A percentile compares a stretch with the other conserved stretches of the same genome.
Conservation (phyloP, 2,888 invertebrate genomes). For the Xanthia togata region DNA sequence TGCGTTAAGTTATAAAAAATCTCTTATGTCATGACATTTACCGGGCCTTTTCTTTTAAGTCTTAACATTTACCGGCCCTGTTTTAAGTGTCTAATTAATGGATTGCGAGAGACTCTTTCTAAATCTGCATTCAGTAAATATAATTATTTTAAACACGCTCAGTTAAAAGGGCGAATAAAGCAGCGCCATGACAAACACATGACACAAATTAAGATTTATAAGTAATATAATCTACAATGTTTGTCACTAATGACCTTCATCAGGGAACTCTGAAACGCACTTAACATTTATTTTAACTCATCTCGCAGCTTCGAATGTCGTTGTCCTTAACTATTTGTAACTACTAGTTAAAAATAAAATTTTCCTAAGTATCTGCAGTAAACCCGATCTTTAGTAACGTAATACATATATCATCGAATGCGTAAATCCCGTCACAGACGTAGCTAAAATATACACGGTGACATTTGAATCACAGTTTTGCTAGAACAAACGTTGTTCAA, state of each 20-base stretch:
- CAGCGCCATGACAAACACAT: not conserved
- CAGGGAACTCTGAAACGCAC: slow-evolving; percentile 14
- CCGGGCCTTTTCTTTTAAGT: no score
- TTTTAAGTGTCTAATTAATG: not conserved
- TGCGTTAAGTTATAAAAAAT: not conserved
- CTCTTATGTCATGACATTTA: not conserved
- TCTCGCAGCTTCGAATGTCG: not conserved
- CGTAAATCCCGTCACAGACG: not conserved
- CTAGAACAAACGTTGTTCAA: no score
- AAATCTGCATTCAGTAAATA: not conserved
- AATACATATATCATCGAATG: not conserved
- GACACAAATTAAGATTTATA: not conserved
- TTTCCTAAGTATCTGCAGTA: not conserved
- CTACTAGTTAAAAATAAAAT: not conserved
- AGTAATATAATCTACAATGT: slow-evolving; percentile 13
- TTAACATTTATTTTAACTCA: not conserved
- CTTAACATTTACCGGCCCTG: no score
- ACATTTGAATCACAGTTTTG: no score
- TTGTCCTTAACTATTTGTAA: not conserved
- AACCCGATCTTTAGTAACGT: not conserved
- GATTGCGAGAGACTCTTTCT: not conserved
- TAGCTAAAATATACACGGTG: no score
- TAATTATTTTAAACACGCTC: not conserved
- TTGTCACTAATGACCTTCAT: slow-evolving; percentile 6
- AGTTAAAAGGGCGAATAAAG: not conserved